phyloP scores from a whole-genome alignment of 2,113 vertebrate species.

The Cinclus mexicanus region DNA sequence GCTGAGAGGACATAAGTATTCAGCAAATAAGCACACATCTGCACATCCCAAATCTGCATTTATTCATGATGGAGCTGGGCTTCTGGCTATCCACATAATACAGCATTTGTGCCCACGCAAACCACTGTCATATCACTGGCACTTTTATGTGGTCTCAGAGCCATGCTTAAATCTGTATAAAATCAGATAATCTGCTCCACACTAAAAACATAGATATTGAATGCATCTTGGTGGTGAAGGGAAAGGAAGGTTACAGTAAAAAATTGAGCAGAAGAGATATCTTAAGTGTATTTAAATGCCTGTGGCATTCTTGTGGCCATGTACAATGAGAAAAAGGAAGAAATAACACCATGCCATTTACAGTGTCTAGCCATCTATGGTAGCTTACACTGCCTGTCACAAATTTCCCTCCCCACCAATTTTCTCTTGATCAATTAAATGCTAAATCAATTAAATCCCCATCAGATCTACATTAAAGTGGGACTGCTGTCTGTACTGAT shows the following conservation, averaged over 20 bases:
- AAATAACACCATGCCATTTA: not conserved
- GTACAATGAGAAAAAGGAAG: not conserved
- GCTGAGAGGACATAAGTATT: not conserved
- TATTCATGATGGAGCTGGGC: not conserved
- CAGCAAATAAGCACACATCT: slow-evolving; percentile 7
- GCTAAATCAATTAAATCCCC: not conserved
- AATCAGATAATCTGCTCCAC: slow-evolving; percentile 9
- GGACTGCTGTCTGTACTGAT: not conserved
- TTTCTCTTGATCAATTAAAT: not conserved
- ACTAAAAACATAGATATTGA: not conserved
- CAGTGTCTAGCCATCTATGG: not conserved
- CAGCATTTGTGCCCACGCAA: not conserved
- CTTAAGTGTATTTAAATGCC: not conserved
- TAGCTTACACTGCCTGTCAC: not conserved
- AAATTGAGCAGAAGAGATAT: not conserved
- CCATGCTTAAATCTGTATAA: not conserved
- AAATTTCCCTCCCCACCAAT: not conserved
- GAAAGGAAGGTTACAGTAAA: not conserved
- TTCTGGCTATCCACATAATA: not conserved
- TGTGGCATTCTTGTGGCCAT: not conserved
- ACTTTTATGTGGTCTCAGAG: not conserved
- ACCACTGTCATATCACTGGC: not conserved
- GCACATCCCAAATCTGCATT: not conserved
- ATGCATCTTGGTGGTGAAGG: not conserved
- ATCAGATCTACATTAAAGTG: not conserved